Base-by-base conservation (phyloP, 2,113 vertebrate species). In the Sarotherodon lohbergeri region DNA sequence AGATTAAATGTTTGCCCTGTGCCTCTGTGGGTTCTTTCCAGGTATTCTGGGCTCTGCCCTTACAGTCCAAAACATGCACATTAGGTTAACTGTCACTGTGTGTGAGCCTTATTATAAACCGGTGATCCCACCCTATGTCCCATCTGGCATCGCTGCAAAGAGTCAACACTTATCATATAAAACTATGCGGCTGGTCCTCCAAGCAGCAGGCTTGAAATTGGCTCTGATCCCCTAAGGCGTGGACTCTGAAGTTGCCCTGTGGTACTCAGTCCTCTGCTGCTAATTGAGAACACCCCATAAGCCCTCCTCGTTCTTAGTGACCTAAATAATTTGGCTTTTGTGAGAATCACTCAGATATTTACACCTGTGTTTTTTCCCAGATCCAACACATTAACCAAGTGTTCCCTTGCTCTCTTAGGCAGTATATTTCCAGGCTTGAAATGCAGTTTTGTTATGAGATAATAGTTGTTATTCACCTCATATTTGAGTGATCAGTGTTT, bases 401-500 rank as follows among this genome's bases (percentile, higher is more conserved):
- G 32, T 39, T 27, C n/a, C n/a, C 52, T 27, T 55, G 8, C 32
- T 55, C 4, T 0, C 54, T 46, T 43, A n/a, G 11, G 29, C 24
- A 29, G 71, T 41, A 50, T 50, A 12, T 32, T 81, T 29, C 55
- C 41, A 82, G 55, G 0, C 56, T n/a, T 46, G 27, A 19, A 10
- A 24, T 83, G 0, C 14, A 9, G 3, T 9, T 57, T 52, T 11
- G 50, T 57, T 76, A 55, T 3, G 17, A 46, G 16, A 55, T 29
- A 73, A 11, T 43, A 27, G 24, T 43, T 43, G 22, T n/a, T 41
- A 2, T 59, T n/a, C 29, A 10, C 29, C n/a, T 48, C 12, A 22
- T 34, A 54, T 17, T 7, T 39, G 27, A 16, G 19, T 39, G 4
- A 10, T 55, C 10, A 0, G 6, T 0, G 32, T 71, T 83, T 5